These are phyloP conservation scores for Hydrophis major DNA, from an alignment of 2,797 vertebrate genomes.

Conservation along the genomic window DNA sequence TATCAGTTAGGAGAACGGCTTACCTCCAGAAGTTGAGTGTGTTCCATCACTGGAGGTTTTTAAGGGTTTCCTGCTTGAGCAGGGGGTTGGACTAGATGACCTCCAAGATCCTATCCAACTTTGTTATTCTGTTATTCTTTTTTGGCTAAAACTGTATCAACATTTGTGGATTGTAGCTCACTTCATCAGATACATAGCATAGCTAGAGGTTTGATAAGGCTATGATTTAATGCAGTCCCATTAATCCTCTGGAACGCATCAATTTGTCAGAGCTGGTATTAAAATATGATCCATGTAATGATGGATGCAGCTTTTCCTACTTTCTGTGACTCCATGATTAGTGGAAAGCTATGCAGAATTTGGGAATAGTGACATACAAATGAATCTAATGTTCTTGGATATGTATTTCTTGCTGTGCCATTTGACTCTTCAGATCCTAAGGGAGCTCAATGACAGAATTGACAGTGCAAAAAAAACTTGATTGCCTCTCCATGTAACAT, in stretches of 20 bases:
- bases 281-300: background rate
- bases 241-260: background rate
- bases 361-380: background rate
- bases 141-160: background rate
- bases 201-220: background rate
- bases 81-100: background rate
- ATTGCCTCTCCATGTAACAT: fast-evolving
- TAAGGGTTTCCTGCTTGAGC: background rate
- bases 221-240: background rate
- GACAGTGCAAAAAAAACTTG: background rate
- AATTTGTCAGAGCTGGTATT: background rate
- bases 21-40: background rate
- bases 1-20: background rate
- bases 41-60: background rate
- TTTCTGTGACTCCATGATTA: background rate
- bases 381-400: background rate
- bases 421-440: background rate
- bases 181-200: background rate
- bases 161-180: background rate
- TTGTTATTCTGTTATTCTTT: background rate
- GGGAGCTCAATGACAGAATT: background rate
- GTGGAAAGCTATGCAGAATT: background rate
- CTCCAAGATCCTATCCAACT: background rate
- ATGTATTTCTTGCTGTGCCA: background rate
- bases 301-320: background rate